Conservation (phyloP, 2,797 vertebrate species). For the Jordanella pulchra region DNA sequence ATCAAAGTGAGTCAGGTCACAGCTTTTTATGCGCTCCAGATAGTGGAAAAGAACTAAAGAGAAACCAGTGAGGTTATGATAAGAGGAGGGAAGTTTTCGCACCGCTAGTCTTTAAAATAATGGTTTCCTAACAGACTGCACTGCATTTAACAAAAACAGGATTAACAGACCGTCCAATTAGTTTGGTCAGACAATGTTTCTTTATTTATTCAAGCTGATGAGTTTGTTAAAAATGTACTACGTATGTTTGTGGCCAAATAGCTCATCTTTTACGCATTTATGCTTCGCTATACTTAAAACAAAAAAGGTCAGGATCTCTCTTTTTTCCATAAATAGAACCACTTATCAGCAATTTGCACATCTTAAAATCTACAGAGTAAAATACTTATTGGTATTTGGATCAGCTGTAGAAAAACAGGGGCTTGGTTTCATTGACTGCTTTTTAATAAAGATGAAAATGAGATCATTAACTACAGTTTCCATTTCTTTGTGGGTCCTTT, state of each 20-base stretch:
- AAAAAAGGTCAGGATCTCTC: too few species aligned
- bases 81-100: background rate
- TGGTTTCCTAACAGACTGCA: background rate
- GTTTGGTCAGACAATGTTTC: background rate
- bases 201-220: background rate
- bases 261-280: too few species aligned
- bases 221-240: background rate
- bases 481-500: constrained; percentile 4
- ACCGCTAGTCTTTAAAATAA: too few species aligned
- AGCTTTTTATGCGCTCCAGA: background rate
- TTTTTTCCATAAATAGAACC: too few species aligned
- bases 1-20: constrained; percentile 85
- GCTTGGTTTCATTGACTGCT: too few species aligned
- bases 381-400: too few species aligned
- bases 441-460: too few species aligned
- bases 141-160: background rate
- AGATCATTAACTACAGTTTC: background rate
- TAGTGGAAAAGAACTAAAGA: background rate
- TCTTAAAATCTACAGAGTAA: too few species aligned
- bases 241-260: too few species aligned
- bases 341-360: too few species aligned
- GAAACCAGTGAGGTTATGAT: background rate
- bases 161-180: background rate
- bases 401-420: too few species aligned
- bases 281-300: too few species aligned